Base-by-base conservation (phyloP, 1,140 invertebrate species). In the Macrocentrus cingulum region DNA sequence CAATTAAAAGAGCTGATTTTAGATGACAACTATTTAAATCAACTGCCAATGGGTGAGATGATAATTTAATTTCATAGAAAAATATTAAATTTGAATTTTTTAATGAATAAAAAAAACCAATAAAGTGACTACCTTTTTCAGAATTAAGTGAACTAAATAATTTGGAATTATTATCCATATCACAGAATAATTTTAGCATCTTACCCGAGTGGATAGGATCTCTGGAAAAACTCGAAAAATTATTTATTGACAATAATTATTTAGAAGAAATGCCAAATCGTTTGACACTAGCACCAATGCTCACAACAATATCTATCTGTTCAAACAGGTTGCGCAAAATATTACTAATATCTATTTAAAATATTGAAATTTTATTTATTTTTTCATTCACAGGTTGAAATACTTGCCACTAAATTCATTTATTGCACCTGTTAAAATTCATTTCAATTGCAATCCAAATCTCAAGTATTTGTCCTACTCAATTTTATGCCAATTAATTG, bases 371-470 rank as follows among this genome's bases (percentile, higher is more conserved):
- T 32, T 1, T 16, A 41, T 7, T 18, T 44, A 34, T 49, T 56
- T 51, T 36, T 55, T 48, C 19, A 23, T 18, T 50, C 39, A 22
- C 52, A 74, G 69, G 42, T 62, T 76, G 34, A 67, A 51, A 41
- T 70, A 74, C 66, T 67, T 76, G 54, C 74, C 74, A 19, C 41
- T 72, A 19, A 76, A 74, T 57, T 73, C 65, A 53, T 76, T 76
- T 62, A n/a, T 71, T 13, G 73, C 74, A 6, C 46, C 61, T 36
- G 70, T 72, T 7, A 63, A 42, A 19, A 72, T 76, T 25, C 62
- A 53, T 55, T 74, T 75, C 56, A 65, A 70, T 25, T 64, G 56
- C 13, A 76, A 76, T 64, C 44, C 60, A 36, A 55, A 59, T 32
- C 58, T 76, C 15, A 75, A 74, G 62, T 76, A 76, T 56, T 59